phyloP scores from a whole-genome alignment of 37 sponge, comb jelly and placozoan species.

The Crambe crambe region DNA sequence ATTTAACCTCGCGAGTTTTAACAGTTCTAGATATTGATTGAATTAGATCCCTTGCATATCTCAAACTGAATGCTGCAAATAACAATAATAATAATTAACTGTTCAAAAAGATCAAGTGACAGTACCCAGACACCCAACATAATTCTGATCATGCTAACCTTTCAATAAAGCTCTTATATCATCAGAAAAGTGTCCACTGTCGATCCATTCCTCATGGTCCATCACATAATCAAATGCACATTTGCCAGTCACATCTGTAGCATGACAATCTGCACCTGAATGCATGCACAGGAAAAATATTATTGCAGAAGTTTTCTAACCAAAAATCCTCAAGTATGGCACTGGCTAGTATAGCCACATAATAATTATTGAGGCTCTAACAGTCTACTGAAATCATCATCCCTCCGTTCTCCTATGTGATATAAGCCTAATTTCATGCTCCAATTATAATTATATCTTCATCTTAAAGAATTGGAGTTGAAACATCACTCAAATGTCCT shows the following conservation, averaged over 20 bases:
- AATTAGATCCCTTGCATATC: constrained; percentile 44
- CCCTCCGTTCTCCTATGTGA: no score
- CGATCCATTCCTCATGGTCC: constrained; percentile 83
- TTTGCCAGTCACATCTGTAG: constrained; percentile 28
- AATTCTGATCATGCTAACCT: constrained; percentile 9
- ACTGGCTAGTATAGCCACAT: no score
- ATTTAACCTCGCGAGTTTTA: no score
- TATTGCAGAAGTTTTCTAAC: not conserved
- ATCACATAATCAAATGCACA: constrained; percentile 70
- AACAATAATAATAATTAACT: not conserved
- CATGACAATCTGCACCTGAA: constrained; percentile 37
- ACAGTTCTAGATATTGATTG: constrained; percentile 22
- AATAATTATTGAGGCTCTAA: no score
- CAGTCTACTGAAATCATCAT: no score
- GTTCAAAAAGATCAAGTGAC: not conserved
- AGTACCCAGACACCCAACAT: not conserved
- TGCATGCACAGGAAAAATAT: not conserved
- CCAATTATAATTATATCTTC: no score
- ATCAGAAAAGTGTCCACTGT: constrained; percentile 65
- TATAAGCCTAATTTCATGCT: no score
- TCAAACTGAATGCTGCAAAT: constrained; percentile 48
- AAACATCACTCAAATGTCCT: no score
- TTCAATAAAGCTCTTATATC: constrained; percentile 34
- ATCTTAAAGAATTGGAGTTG: no score
- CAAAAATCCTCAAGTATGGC: no score